These are phyloP conservation scores for Lysandra bellargus DNA, from an alignment of 2,888 invertebrate genomes.

Conservation along the genomic window DNA sequence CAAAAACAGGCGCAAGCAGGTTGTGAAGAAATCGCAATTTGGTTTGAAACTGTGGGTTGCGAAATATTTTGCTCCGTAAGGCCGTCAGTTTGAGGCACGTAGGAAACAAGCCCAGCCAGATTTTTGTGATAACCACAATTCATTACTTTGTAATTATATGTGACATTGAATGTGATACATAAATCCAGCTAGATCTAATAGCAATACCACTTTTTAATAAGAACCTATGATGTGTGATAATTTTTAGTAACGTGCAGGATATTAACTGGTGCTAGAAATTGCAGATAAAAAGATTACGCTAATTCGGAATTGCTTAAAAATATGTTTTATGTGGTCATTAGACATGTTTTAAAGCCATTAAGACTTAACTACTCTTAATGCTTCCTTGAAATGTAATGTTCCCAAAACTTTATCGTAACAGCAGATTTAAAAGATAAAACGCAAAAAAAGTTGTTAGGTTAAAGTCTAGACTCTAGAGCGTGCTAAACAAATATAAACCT, in stretches of 20 bases:
- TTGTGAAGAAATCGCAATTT: conserved; percentile 8
- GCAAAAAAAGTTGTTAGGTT: too few relatives aligned
- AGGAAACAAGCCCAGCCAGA: background rate
- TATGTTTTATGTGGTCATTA: too few relatives aligned
- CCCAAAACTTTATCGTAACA: too few relatives aligned
- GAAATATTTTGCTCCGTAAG: background rate
- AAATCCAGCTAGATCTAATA: background rate
- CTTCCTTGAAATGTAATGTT: too few relatives aligned
- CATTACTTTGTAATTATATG: background rate
- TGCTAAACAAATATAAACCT: too few relatives aligned
- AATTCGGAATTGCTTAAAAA: background rate
- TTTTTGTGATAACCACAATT: background rate
- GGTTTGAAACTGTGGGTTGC: background rate
- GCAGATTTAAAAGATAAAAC: too few relatives aligned
- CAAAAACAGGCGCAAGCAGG: background rate
- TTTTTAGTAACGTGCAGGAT: background rate
- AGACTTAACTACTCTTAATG: too few relatives aligned
- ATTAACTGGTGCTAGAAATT: background rate
- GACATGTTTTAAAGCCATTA: too few relatives aligned
- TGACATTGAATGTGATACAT: conserved; percentile 1
- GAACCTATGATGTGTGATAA: background rate
- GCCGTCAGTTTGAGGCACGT: conserved; percentile 1
- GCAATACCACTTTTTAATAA: background rate
- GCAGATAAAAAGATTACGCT: background rate
- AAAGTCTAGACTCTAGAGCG: too few relatives aligned